These are phyloP conservation scores for Drusus annulatus DNA, from an alignment of 1,140 invertebrate species.

Conservation along the genomic window DNA sequence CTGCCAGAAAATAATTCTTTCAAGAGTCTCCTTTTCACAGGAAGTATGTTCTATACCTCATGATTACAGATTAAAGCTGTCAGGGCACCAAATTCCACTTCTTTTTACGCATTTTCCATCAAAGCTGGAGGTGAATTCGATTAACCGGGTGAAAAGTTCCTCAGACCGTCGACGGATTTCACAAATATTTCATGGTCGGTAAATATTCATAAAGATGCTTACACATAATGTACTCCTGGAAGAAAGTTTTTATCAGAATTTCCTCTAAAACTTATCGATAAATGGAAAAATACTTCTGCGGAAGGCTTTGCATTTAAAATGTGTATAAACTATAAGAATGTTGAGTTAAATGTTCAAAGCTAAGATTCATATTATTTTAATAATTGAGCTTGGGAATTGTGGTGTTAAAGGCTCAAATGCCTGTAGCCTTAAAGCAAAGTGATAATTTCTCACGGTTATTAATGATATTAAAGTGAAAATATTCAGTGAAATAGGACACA, in stretches of 20 bases:
- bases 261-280: neutral
- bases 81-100: neutral
- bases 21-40: too few species aligned
- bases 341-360: neutral
- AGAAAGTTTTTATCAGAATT: neutral
- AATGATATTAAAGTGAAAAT: too few species aligned
- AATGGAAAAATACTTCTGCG: neutral
- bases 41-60: too few species aligned
- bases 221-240: neutral
- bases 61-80: too few species aligned
- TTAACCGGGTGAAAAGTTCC: neutral
- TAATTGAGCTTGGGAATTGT: too few species aligned
- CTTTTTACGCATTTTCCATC: slow-evolving; percentile 10
- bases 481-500: too few species aligned
- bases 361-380: neutral
- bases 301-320: neutral
- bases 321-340: neutral
- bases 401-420: too few species aligned
- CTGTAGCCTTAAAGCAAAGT: too few species aligned
- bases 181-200: slow-evolving; percentile 7
- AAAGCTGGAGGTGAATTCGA: neutral
- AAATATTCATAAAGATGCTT: neutral
- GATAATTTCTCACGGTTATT: too few species aligned
- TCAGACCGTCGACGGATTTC: neutral
- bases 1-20: too few species aligned